Percentiles rank a stretch among this genome's conserved stretches.
phyloP scores from a whole-genome alignment of 2,797 vertebrate species.

The Gymnodraco acuticeps region DNA sequence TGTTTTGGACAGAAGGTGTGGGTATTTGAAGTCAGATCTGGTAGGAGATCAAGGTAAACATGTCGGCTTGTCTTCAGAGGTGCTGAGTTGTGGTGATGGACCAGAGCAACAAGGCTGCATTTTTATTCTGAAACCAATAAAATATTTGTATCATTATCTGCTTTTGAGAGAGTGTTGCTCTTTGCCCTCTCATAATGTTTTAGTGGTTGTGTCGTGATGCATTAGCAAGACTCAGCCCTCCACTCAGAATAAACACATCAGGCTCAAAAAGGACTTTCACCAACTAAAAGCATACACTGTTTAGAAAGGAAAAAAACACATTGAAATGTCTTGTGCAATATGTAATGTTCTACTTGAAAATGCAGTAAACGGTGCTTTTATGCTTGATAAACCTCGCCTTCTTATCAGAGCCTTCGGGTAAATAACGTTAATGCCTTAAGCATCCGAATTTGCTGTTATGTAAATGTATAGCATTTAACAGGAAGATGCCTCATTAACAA shows the following conservation, averaged over 20 bases:
- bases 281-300: neutral
- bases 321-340: conserved; percentile 1
- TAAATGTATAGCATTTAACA: neutral
- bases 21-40: conserved; percentile 55
- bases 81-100: conserved; percentile 15
- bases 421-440: neutral
- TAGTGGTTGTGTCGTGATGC: neutral
- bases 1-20: conserved; percentile 47
- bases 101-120: neutral
- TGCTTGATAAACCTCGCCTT: neutral
- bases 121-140: neutral
- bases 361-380: neutral
- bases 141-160: neutral
- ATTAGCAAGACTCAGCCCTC: conserved; percentile 8
- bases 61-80: conserved; percentile 19
- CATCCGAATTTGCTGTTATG: neutral
- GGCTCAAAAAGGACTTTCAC: neutral
- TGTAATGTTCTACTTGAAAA: neutral
- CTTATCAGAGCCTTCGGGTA: neutral
- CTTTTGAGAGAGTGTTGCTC: neutral
- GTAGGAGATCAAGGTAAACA: conserved; percentile 53
- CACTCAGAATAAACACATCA: neutral
- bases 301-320: neutral
- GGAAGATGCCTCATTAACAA: neutral
- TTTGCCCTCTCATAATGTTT: neutral